Percentiles rank a stretch among this genome's conserved stretches.
These are phyloP conservation scores for Exaiptasia diaphana DNA, from an alignment of 64 coral and sea anemone species.

Conservation along the genomic window DNA sequence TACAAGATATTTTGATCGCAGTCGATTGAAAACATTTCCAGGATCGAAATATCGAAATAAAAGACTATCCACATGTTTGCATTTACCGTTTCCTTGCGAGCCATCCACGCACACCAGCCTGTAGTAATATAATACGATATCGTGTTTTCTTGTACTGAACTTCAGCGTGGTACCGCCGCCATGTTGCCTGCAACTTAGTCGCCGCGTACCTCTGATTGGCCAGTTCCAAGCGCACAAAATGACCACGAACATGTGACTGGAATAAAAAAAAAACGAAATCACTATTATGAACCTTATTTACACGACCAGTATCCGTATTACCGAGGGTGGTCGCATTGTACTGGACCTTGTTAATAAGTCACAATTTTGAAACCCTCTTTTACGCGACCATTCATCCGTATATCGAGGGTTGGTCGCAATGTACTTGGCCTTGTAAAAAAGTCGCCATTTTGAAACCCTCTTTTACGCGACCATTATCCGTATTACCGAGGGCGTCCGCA, in stretches of 20 bases:
- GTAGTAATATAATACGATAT: conserved; percentile 51
- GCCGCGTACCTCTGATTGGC: conserved; percentile 39
- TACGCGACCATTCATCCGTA: too few relatives aligned
- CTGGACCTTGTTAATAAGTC: background rate
- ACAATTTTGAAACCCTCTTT: too few relatives aligned
- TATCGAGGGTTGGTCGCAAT: too few relatives aligned
- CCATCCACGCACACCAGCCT: conserved; percentile 51
- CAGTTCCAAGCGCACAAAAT: conserved; percentile 42
- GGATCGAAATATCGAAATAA: too few relatives aligned
- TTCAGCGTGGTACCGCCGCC: conserved; percentile 68
- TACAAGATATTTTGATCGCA: too few relatives aligned
- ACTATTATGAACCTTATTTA: background rate
- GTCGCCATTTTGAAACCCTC: too few relatives aligned
- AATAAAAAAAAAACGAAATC: background rate
- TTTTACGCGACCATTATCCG: too few relatives aligned
- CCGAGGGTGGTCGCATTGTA: background rate
- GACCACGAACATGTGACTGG: conserved; percentile 64
- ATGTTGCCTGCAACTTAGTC: conserved; percentile 70
- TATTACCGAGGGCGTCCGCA: too few relatives aligned
- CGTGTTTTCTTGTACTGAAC: conserved; percentile 36
- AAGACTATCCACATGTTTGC: too few relatives aligned
- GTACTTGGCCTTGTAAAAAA: too few relatives aligned
- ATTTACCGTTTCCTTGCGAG: conserved; percentile 78
- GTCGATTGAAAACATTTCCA: too few relatives aligned
- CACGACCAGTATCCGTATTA: too few relatives aligned